Evolutionary conservation across 2,888 invertebrate species (phyloP), one percentile per base, ranked within the genome.

Genomic region (Drosophila hamatofila): DNA sequence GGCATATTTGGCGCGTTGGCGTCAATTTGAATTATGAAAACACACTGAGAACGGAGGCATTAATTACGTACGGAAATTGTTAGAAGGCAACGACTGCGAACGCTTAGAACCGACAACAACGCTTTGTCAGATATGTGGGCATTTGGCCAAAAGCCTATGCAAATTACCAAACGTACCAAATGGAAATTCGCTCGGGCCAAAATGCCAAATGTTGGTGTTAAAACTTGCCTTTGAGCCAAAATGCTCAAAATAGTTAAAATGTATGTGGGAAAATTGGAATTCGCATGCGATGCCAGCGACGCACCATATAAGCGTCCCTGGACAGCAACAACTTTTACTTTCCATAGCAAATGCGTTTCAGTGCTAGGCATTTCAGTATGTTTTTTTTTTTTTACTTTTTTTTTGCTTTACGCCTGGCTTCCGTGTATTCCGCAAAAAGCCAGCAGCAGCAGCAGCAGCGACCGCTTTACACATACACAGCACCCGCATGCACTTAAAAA

Each of bases 211-310:
- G 81, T 83, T 83, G 73, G 88, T 85, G 88, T 85, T 75, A 78
- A 78, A 86, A 73, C 80, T 70, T 59, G 83, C 65, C 72, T 78
- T 73, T 65, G 67, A 70, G 42, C 41, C 56, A 67, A 52, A 73
- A 61, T 66, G 57, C 70, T 66, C 61, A 64, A 61, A 61, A 59
- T 64, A 70, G 49, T 66, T 61, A 49, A 78, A 86, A 86, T 89
- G 80, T 83, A 87, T 87, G 87, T 87, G 87, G 87, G 89, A 87
- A 87, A 81, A 81, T 83, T 74, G 81, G 83, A 80, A 82, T 78
- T 83, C 78, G 81, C 74, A 78, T 75, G 72, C 58, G 73, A 65
- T 76, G 85, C 79, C 81, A 54, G 80, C 75, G 67, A 78, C 78
- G 64, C 72, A 76, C 84, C 88, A 87, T 87, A 84, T 85, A 84